These are phyloP conservation scores for Ptilorrhoa leucosticta DNA, from an alignment of 2,113 vertebrate species.

Conservation along the genomic window DNA sequence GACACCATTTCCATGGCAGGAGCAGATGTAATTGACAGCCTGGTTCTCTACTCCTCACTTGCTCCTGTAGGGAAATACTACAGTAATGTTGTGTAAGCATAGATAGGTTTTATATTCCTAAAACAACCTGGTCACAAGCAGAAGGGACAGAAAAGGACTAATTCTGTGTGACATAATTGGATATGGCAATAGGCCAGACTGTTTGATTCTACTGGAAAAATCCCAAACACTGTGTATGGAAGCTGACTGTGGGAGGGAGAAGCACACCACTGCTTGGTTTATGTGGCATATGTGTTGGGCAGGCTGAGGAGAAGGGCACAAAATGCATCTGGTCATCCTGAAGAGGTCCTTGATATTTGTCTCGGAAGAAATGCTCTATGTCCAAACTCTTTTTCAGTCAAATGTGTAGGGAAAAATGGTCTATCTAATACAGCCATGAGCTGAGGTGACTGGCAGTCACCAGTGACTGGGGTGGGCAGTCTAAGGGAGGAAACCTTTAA, in stretches of 20 bases:
- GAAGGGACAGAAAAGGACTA: conserved; percentile 16
- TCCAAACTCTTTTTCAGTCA: background rate
- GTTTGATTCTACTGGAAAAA: background rate
- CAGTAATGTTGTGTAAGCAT: background rate
- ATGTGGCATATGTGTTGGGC: background rate
- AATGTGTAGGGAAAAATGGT: background rate
- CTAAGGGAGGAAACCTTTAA: background rate
- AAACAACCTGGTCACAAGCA: background rate
- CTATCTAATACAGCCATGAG: background rate
- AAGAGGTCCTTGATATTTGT: background rate
- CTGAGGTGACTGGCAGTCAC: background rate
- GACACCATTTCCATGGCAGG: background rate
- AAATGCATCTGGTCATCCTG: background rate
- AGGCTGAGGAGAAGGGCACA: background rate
- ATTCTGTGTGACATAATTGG: background rate
- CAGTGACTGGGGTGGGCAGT: no score
- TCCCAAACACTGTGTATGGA: background rate
- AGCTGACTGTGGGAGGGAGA: background rate
- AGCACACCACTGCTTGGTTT: background rate
- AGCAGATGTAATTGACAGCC: background rate
- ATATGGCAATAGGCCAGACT: background rate
- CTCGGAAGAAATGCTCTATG: background rate
- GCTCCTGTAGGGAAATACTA: background rate
- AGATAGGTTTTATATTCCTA: background rate
- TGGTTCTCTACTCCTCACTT: background rate